These are phyloP conservation scores for Trichomalopsis sarcophagae DNA, from an alignment of 1,140 invertebrate species.

Conservation along the genomic window DNA sequence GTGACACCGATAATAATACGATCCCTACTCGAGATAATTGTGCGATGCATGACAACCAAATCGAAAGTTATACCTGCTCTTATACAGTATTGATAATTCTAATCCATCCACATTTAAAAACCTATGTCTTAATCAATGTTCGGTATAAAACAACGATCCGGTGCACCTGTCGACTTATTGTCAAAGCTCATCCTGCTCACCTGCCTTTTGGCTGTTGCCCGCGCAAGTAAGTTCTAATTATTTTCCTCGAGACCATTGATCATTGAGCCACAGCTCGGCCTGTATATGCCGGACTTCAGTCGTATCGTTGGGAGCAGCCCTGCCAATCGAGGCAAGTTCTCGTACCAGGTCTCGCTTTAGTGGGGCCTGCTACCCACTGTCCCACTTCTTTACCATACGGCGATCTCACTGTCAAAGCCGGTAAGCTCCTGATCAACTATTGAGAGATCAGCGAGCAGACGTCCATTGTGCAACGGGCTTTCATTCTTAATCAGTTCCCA, in stretches of 20 bases:
- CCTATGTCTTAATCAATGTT: background rate
- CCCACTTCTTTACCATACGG: conserved; percentile 34
- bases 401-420: conserved; percentile 59
- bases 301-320: conserved; percentile 69
- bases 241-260: background rate
- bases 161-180: background rate
- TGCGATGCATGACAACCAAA: too few species aligned
- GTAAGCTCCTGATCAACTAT: conserved; percentile 59
- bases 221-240: conserved; percentile 4
- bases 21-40: too few species aligned
- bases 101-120: background rate
- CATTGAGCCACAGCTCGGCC: background rate
- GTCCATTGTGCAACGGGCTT: conserved; percentile 64
- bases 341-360: conserved; percentile 69
- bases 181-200: background rate
- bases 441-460: conserved; percentile 71
- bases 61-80: too few species aligned
- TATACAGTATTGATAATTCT: background rate
- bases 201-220: background rate
- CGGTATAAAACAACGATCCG: background rate
- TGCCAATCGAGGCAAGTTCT: conserved; percentile 65
- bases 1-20: background rate
- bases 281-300: background rate
- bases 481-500: conserved; percentile 73
- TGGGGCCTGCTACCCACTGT: conserved; percentile 20